Conservation (phyloP, 2,888 invertebrate genomes). For the Netelia melanura region DNA sequence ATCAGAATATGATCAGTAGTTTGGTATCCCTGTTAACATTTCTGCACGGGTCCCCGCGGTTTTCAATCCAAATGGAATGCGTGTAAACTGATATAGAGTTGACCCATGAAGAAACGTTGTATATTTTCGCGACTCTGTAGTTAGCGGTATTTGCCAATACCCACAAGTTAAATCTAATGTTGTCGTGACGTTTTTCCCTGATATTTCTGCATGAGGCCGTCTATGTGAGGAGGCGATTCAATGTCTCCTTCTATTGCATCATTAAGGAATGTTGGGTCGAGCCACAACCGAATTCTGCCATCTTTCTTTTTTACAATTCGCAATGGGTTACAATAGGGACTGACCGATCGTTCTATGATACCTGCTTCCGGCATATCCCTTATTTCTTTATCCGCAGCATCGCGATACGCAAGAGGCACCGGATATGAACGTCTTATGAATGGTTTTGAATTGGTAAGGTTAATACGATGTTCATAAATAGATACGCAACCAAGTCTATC, state of each 20-base stretch:
- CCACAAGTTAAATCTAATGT: slow-evolving; percentile 31
- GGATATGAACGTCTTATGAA: slow-evolving; percentile 73
- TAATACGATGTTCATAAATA: slow-evolving; percentile 72
- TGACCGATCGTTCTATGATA: slow-evolving; percentile 74
- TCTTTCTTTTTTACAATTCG: slow-evolving; percentile 75
- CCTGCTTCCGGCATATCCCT: slow-evolving; percentile 71
- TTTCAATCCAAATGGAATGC: slow-evolving; percentile 77
- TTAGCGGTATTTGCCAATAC: slow-evolving; percentile 70
- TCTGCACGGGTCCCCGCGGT: slow-evolving; percentile 73
- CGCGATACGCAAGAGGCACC: slow-evolving; percentile 72
- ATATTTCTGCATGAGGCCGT: slow-evolving; percentile 19
- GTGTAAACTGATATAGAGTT: neutral
- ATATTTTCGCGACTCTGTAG: slow-evolving; percentile 46
- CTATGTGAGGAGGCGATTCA: slow-evolving; percentile 65
- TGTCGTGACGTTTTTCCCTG: neutral
- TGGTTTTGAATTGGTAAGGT: slow-evolving; percentile 68
- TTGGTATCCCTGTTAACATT: too few species aligned
- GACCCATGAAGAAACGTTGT: slow-evolving; percentile 65
- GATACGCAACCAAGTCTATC: slow-evolving; percentile 69
- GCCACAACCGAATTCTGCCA: slow-evolving; percentile 69
- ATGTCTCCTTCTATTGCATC: slow-evolving; percentile 71
- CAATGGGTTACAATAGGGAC: slow-evolving; percentile 74
- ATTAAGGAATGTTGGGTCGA: slow-evolving; percentile 76
- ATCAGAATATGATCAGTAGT: too few species aligned
- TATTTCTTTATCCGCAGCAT: slow-evolving; percentile 71